phyloP scores from a whole-genome alignment of 37 sponge, comb jelly and placozoan genomes.

The Bolinopsis microptera region DNA sequence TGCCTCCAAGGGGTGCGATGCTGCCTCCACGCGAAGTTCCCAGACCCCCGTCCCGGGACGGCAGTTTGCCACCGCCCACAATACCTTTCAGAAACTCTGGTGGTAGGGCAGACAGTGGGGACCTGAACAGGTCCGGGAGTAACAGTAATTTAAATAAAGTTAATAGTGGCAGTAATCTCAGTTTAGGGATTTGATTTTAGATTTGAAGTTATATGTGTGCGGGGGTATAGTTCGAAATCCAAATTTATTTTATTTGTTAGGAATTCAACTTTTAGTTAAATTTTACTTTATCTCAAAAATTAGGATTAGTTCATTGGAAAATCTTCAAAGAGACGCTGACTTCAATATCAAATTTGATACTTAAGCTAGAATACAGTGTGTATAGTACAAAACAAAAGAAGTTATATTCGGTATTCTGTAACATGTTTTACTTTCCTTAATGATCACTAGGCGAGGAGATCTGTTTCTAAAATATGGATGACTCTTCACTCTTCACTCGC shows the following conservation, averaged over 20 bases:
- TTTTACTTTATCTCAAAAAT: too few relatives aligned
- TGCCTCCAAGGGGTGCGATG: not conserved
- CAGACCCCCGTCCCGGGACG: not conserved
- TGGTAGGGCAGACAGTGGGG: not conserved
- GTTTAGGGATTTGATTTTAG: not conserved
- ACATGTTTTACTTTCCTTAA: too few relatives aligned
- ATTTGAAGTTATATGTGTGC: not conserved
- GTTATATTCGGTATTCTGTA: too few relatives aligned
- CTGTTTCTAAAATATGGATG: too few relatives aligned
- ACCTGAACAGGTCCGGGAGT: not conserved
- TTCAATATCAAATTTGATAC: too few relatives aligned
- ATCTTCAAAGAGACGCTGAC: too few relatives aligned
- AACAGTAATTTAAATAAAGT: not conserved
- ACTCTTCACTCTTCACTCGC: too few relatives aligned
- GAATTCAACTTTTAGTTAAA: too few relatives aligned
- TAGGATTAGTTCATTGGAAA: too few relatives aligned
- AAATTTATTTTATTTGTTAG: not conserved
- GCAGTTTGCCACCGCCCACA: not conserved
- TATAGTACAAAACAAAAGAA: too few relatives aligned
- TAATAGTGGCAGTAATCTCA: not conserved
- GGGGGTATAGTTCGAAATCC: not conserved
- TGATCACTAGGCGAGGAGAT: too few relatives aligned
- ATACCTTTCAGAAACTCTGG: not conserved
- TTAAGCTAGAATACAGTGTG: too few relatives aligned
- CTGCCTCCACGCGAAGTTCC: not conserved